phyloP scores from a whole-genome alignment of 1,140 invertebrate species.

The Drosophila sp. region DNA sequence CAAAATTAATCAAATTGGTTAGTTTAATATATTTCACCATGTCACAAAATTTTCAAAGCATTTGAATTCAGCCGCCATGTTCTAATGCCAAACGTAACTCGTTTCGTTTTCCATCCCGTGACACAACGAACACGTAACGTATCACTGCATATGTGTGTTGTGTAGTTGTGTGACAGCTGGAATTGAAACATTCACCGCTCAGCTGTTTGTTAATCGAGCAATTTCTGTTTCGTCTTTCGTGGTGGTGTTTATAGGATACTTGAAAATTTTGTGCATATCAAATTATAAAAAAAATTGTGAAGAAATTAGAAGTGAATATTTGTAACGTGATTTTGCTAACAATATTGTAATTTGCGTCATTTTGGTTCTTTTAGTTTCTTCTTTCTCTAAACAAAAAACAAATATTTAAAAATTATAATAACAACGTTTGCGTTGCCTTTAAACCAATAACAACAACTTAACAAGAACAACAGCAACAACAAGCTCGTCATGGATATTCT shows the following conservation, averaged over 20 bases:
- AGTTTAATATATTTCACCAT: neutral
- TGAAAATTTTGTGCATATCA: conserved; percentile 41
- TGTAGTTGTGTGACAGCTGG: conserved; percentile 4
- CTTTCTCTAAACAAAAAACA: conserved; percentile 27
- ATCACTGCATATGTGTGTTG: neutral
- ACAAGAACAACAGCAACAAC: conserved; percentile 13
- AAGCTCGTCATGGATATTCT: conserved; percentile 72
- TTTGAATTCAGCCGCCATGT: conserved; percentile 16
- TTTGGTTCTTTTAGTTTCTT: conserved; percentile 77
- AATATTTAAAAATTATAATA: conserved; percentile 24
- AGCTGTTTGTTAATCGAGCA: conserved; percentile 52
- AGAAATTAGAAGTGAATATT: conserved; percentile 4
- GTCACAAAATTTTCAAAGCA: too few relatives aligned
- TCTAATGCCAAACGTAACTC: conserved; percentile 4
- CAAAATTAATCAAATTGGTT: neutral
- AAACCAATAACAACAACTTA: conserved; percentile 10
- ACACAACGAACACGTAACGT: neutral
- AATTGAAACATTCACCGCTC: conserved; percentile 36
- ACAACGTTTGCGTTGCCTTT: conserved; percentile 47
- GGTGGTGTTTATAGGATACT: conserved; percentile 50
- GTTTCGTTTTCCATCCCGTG: conserved; percentile 1
- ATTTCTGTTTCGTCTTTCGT: conserved; percentile 39
- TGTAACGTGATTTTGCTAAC: conserved; percentile 18
- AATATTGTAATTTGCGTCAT: conserved; percentile 59
- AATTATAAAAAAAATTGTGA: conserved; percentile 8